These are phyloP conservation scores for Zoanthus solanderi DNA, from an alignment of 92 coral and sea anemone genomes.

Conservation along the genomic window DNA sequence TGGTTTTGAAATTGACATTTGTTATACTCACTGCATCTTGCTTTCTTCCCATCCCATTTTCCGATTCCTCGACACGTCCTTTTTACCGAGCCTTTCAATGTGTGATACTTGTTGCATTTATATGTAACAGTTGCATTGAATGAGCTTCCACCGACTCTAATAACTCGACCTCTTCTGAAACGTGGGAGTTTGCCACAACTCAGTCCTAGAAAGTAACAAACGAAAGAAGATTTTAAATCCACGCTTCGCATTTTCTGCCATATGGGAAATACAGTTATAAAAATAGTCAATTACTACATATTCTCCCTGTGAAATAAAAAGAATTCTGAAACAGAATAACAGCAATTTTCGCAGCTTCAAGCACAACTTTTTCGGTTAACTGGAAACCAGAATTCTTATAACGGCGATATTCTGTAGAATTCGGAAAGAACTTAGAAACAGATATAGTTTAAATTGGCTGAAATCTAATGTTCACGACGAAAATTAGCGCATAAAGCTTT, in stretches of 20 bases:
- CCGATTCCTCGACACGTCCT: slow-evolving; percentile 83
- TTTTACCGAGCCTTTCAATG: slow-evolving; percentile 69
- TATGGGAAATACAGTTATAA: no score
- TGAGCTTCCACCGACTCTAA: slow-evolving; percentile 29
- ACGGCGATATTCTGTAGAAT: no score
- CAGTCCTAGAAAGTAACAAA: slow-evolving; percentile 43
- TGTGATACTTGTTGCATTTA: slow-evolving; percentile 65
- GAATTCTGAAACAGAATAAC: no score
- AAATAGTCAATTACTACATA: no score
- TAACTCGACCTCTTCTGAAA: slow-evolving; percentile 55
- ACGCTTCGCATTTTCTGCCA: not conserved
- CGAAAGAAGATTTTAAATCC: not conserved
- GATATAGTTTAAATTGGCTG: no score
- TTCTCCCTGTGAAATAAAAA: no score
- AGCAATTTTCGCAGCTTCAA: no score
- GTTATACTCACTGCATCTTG: slow-evolving; percentile 84
- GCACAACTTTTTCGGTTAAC: no score
- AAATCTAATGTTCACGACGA: no score
- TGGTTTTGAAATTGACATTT: not conserved
- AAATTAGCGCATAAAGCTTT: no score
- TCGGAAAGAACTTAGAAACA: no score
- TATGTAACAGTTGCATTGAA: slow-evolving; percentile 69
- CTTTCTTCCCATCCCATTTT: slow-evolving; percentile 80
- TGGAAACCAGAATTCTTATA: no score
- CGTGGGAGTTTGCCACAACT: slow-evolving; percentile 48